Base-by-base conservation (phyloP, 92 coral and sea anemone genomes). In the Pocillopora grandis region DNA sequence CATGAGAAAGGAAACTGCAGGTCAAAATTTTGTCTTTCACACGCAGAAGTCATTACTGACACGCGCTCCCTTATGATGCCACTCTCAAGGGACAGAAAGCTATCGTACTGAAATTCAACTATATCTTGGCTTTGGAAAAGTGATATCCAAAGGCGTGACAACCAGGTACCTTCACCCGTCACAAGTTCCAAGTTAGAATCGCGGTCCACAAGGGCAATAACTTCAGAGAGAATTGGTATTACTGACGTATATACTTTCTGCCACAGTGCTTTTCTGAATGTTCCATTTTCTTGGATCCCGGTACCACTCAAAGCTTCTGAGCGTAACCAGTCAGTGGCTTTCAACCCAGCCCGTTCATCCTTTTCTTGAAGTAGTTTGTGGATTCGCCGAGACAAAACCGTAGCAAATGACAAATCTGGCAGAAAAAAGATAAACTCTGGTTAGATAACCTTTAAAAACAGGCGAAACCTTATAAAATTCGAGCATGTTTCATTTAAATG, bases 181-280 rank as follows among this genome's bases (percentile, higher is more conserved):
- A 88, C 58, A 62, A 89, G 84, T 56, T 94, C 88, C 64, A 91
- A 77, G 65, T 94, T 94, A 11, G 89, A 85, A 71, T 94, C 89
- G 49, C 85, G 84, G 72, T 94, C 98, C n/a, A 82, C 81, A 55
- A 75, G 89, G 16, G 95, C 93, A 76, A 94, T 81, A 31, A 94
- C 76, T 69, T 91, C 95, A 16, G 98, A 85, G 15, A 94, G 76
- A 18, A 94, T 86, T n/a, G 98, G 98, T 11, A 92, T 86, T n/a
- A 94, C 92, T 5, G 94, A 87, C 1, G 88, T 73, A 66, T 88
- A 89, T 48, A 94, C 79, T 64, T 89, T 86, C 57, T 89, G 91
- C 98, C 95, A 94, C 20, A 94, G 87, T 55, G 98, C 98, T 84
- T 91, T 91, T 76, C 98, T 89, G 67, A 89, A 93, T 19, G 98